Base-by-base conservation (phyloP, 2,888 invertebrate species). In the Panorpa germanica region DNA sequence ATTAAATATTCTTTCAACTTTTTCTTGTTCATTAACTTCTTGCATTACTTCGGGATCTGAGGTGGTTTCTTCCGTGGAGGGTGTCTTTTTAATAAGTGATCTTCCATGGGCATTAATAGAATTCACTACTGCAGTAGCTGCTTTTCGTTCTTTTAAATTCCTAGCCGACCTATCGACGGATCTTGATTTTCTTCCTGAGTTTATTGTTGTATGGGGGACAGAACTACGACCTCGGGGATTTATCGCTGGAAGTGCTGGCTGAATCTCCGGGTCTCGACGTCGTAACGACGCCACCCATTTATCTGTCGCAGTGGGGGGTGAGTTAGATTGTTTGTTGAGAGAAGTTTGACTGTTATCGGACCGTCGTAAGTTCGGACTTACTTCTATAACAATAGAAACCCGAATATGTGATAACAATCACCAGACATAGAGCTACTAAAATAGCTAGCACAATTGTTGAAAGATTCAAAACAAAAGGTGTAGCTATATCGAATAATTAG, bases 261-360 rank as follows among this genome's bases (percentile, higher is more conserved):
- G 67, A 10, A 72, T 50, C 40, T 70, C 65, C 2, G 71, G 69
- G 47, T 74, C 70, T 30, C 70, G 55, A 35, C 65, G 60, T 5
- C 74, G 53, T 9, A 74, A 48, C 5, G 72, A 69, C 1, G 68
- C 68, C n/a, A 69, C 68, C 74, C 74, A 74, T 44, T 68, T 65
- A 40, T 72, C 72, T 35, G 65, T 65, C 32, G 53, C 52, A 36
- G 50, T 50, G 21, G 51, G 49, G 39, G 46, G 49, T 29, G 25
- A 23, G 35, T 29, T n/a, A n/a, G n/a, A n/a, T n/a, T n/a, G n/a
- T n/a, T n/a, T n/a, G n/a, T n/a, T n/a, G n/a, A n/a, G n/a, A n/a
- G n/a, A n/a, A n/a, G n/a, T n/a, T n/a, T n/a, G n/a, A n/a, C n/a
- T n/a, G n/a, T n/a, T n/a, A n/a, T n/a, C n/a, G n/a, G n/a, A n/a